Conservation (phyloP, 2,113 vertebrate species). For the Crotalus helleri region DNA sequence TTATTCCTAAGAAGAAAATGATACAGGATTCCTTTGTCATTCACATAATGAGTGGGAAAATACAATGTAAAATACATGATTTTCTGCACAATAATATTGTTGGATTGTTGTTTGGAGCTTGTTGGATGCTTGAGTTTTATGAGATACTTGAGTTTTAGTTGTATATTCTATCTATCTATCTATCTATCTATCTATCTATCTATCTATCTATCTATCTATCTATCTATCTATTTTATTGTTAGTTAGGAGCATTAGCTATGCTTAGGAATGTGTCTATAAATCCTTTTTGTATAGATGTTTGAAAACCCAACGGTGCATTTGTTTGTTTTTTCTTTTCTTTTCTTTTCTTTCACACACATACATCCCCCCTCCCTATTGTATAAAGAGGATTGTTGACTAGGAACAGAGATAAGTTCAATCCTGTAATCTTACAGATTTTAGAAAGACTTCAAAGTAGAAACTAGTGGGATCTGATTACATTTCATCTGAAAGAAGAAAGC, state of each 20-base stretch:
- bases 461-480: conserved; percentile 66
- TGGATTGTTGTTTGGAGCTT: not conserved
- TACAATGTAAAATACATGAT: not conserved
- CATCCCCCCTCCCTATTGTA: conserved; percentile 28
- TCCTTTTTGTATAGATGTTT: conserved; percentile 4
- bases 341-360: conserved; percentile 33
- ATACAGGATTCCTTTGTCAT: not conserved
- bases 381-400: conserved; percentile 36
- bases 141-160: not conserved
- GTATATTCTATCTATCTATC: not conserved
- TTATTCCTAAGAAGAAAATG: not conserved
- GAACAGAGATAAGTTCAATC: conserved; percentile 60
- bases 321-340: conserved; percentile 36
- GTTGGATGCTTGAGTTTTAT: not conserved
- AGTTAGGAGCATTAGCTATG: not conserved
- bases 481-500: conserved; percentile 52
- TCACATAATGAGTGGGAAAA: not conserved
- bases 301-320: conserved; percentile 33
- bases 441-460: conserved; percentile 72
- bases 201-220: too few species aligned
- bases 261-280: not conserved
- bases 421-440: conserved; percentile 62
- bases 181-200: too few species aligned
- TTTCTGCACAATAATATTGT: conserved; percentile 6
- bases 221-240: not conserved